Percentiles rank a stretch among this genome's conserved stretches.
These are phyloP conservation scores for Brachypalpus laphriformis DNA, from an alignment of 2,888 invertebrate species.

Conservation along the genomic window DNA sequence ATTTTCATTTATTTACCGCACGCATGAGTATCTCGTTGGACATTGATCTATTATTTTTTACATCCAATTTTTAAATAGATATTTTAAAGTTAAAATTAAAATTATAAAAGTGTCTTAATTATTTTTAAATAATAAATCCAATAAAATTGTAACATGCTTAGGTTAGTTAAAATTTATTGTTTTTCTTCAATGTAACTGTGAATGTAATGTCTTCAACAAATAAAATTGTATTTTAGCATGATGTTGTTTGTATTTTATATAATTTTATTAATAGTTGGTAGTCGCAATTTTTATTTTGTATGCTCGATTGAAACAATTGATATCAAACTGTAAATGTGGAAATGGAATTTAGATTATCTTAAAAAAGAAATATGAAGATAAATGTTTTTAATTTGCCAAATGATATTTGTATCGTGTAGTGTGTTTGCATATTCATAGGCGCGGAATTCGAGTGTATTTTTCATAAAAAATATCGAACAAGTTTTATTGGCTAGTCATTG, in stretches of 20 bases:
- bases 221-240: slow-evolving; percentile 30
- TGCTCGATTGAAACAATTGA: not conserved
- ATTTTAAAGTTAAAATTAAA: not conserved
- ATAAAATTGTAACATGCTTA: not conserved
- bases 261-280: not conserved
- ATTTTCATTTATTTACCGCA: not conserved
- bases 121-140: not conserved
- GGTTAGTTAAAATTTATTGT: not conserved
- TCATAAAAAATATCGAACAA: not conserved
- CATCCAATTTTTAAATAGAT: not conserved
- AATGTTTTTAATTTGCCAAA: slow-evolving; percentile 76
- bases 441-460: not conserved
- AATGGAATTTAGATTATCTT: not conserved
- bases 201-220: slow-evolving; percentile 43
- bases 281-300: not conserved
- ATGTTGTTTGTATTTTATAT: slow-evolving; percentile 25
- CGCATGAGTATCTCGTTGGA: not conserved
- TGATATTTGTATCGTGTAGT: slow-evolving; percentile 24
- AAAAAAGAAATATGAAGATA: slow-evolving; percentile 15
- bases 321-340: not conserved
- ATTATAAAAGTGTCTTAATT: not conserved
- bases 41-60: not conserved
- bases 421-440: slow-evolving; percentile 61
- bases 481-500: no score
- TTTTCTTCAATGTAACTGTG: slow-evolving; percentile 10